Conservation (phyloP, 2,113 vertebrate genomes). For the Lasiurus borealis region DNA sequence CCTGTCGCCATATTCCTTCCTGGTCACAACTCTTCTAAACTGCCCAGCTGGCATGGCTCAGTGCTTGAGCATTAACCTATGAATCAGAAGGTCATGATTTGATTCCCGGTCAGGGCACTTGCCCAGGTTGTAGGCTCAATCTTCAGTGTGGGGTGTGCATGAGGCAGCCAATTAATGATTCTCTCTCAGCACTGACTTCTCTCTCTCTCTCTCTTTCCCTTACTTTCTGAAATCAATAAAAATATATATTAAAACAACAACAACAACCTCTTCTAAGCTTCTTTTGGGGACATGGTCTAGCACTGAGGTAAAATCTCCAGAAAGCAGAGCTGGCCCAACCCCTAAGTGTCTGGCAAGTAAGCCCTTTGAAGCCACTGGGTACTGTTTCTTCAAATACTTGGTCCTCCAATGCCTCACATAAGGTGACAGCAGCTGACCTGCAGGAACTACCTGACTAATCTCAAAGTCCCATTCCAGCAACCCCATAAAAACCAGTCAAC, state of each 20-base stretch:
- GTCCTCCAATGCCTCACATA: not conserved
- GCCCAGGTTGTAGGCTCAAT: no score
- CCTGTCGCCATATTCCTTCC: not conserved
- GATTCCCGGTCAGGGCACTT: no score
- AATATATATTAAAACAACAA: no score
- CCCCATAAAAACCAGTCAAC: constrained; percentile 20
- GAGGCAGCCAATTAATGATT: no score
- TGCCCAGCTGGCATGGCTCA: no score
- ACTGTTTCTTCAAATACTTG: not conserved
- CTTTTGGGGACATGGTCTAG: not conserved
- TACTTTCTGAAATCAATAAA: no score
- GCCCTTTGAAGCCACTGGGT: not conserved
- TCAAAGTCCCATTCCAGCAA: constrained; percentile 1
- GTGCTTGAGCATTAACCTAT: no score
- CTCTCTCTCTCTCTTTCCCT: no score
- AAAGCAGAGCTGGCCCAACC: not conserved
- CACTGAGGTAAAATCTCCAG: not conserved
- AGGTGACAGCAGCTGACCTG: not conserved
- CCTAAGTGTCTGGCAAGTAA: not conserved
- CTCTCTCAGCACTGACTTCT: no score
- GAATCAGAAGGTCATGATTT: no score
- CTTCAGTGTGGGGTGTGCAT: no score
- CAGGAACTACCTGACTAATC: not conserved
- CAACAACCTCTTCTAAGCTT: not conserved
- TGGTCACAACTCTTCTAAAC: not conserved